Percentiles rank a stretch among this genome's conserved stretches.
Conservation (phyloP, 2,113 vertebrate genomes). For the Polypterus senegalus region DNA sequence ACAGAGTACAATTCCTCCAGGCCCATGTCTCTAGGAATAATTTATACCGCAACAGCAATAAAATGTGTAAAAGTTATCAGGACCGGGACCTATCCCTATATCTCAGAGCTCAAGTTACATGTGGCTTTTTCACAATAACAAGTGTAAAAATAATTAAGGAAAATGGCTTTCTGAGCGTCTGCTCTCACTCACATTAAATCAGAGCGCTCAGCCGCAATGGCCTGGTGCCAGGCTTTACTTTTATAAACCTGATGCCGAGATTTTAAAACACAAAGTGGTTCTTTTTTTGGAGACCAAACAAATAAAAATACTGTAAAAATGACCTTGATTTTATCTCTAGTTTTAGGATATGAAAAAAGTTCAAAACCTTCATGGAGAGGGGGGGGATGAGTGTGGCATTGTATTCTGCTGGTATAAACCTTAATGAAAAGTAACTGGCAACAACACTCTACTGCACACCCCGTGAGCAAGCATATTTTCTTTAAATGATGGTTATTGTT, state of each 20-base stretch:
- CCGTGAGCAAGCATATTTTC: too few relatives aligned
- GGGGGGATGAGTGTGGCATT: too few relatives aligned
- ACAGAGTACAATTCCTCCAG: slow-evolving; percentile 76
- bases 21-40: slow-evolving; percentile 84
- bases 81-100: slow-evolving; percentile 67
- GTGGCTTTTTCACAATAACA: slow-evolving; percentile 50
- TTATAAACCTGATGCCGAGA: neutral
- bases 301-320: too few relatives aligned
- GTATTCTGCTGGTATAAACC: too few relatives aligned
- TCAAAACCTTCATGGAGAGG: too few relatives aligned
- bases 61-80: slow-evolving; percentile 92
- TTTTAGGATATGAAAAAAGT: too few relatives aligned
- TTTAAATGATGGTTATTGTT: too few relatives aligned
- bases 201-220: neutral
- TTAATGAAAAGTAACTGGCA: too few relatives aligned
- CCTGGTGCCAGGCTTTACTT: neutral
- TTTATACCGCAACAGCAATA: slow-evolving; percentile 96
- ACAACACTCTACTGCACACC: too few relatives aligned
- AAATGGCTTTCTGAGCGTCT: slow-evolving; percentile 63
- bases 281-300: too few relatives aligned
- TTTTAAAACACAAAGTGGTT: too few relatives aligned
- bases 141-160: slow-evolving; percentile 87
- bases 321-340: too few relatives aligned
- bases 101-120: slow-evolving; percentile 70
- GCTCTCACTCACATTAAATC: slow-evolving; percentile 5